Percentiles rank a stretch among this genome's conserved stretches.
These are phyloP conservation scores for Phrynocephalus vlangalii DNA, from an alignment of 2,797 vertebrate species.

Conservation along the genomic window DNA sequence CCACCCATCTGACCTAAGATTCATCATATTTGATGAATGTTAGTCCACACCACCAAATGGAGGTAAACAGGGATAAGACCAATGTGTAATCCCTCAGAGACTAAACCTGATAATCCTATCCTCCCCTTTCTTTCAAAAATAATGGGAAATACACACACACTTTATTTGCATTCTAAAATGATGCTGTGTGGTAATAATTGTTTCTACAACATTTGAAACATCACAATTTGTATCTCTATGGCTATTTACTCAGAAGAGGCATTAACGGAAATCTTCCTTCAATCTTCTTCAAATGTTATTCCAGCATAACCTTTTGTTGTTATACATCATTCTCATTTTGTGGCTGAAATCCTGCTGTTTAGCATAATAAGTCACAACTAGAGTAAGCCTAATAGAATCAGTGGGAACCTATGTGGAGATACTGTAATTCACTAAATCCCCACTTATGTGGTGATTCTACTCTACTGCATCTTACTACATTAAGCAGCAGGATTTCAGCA, in stretches of 20 bases:
- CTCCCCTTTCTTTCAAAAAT: background rate
- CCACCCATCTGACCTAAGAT: background rate
- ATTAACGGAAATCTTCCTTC: conserved; percentile 8
- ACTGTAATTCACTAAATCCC: too few relatives aligned
- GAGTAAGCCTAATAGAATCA: background rate
- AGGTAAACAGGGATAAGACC: background rate
- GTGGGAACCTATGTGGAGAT: background rate
- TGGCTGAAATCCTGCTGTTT: background rate
- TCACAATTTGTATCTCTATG: background rate
- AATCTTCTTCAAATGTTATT: background rate
- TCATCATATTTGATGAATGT: background rate
- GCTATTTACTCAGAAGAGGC: background rate
- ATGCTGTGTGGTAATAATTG: background rate
- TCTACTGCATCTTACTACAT: too few relatives aligned
- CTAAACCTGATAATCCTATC: background rate
- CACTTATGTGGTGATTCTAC: too few relatives aligned
- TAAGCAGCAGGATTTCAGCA: background rate
- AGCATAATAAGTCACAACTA: background rate
- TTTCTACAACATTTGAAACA: background rate
- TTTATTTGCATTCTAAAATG: background rate
- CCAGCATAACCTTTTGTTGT: background rate
- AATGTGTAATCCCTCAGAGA: background rate
- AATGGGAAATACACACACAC: background rate
- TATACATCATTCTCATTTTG: background rate
- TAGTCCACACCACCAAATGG: background rate